These are phyloP conservation scores for Hydrotaea diabolus DNA, from an alignment of 2,888 invertebrate species.

Conservation along the genomic window DNA sequence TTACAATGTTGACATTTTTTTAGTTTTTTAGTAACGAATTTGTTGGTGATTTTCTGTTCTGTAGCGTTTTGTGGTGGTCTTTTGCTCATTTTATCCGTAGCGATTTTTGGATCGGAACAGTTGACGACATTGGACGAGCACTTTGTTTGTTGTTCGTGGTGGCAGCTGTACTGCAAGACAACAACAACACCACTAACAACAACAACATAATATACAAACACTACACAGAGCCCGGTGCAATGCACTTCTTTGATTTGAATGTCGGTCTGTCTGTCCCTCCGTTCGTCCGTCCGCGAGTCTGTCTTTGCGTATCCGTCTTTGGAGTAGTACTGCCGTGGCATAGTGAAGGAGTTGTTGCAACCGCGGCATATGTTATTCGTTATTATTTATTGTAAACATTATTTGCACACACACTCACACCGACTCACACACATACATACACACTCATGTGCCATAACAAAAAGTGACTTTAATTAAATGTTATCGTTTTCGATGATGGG, in stretches of 20 bases:
- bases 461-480: constrained; percentile 66
- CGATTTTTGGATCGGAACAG: no score
- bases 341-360: neutral
- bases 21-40: no score
- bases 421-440: neutral
- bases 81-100: no score
- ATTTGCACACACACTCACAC: constrained; percentile 51
- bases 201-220: constrained; percentile 9
- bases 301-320: constrained; percentile 13
- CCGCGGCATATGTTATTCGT: constrained; percentile 59
- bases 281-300: neutral
- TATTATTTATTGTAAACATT: constrained; percentile 66
- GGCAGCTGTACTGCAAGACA: no score
- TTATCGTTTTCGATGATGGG: constrained; percentile 64
- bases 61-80: no score
- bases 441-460: neutral
- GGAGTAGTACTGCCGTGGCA: neutral
- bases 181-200: neutral
- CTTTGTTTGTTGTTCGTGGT: neutral
- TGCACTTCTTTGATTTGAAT: constrained; percentile 28
- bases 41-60: no score
- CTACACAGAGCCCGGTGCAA: neutral
- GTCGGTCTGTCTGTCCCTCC: neutral
- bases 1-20: no score
- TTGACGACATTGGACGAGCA: no score